phyloP scores from a whole-genome alignment of 2,797 vertebrate species.

The Tenualosa ilisha region DNA sequence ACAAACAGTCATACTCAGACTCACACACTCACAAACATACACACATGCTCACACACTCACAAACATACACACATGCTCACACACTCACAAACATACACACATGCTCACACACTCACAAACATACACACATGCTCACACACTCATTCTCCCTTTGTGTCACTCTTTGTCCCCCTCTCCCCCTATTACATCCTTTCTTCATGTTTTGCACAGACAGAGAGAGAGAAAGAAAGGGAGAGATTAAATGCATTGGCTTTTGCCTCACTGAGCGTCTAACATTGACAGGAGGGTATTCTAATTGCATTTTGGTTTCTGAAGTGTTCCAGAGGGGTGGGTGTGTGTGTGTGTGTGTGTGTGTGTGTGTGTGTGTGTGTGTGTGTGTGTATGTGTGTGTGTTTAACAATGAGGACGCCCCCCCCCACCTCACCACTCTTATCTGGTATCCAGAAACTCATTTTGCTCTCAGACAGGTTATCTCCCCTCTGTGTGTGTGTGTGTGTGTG shows the following conservation, averaged over 20 bases:
- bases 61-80: background rate
- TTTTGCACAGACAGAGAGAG: no score
- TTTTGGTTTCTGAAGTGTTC: constrained; percentile 27
- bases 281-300: constrained; percentile 35
- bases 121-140: no score
- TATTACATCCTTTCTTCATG: no score
- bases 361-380: constrained; percentile 28
- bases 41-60: no score
- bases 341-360: background rate
- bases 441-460: no score
- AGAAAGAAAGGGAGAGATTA: constrained; percentile 20
- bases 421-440: no score
- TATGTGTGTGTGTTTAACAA: constrained; percentile 18
- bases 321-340: constrained; percentile 29
- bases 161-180: no score
- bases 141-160: no score
- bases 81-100: no score
- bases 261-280: constrained; percentile 35
- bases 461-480: no score
- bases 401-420: background rate
- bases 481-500: no score
- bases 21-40: background rate
- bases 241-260: constrained; percentile 47
- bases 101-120: background rate
- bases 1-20: no score